Conservation (phyloP, 1,140 invertebrate species). For the Papilio machaon region DNA sequence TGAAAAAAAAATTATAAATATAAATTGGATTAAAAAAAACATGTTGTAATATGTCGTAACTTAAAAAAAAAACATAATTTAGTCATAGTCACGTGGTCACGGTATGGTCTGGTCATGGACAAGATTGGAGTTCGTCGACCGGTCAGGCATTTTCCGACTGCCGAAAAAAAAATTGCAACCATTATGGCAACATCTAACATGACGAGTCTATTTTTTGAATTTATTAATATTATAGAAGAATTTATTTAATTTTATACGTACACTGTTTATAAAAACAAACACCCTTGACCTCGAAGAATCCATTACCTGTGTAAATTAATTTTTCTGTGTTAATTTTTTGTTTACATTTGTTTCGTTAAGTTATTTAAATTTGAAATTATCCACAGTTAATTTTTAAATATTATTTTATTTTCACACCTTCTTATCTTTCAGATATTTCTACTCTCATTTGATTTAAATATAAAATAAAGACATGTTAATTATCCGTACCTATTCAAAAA, state of each 20-base stretch:
- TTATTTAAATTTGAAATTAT: too few species aligned
- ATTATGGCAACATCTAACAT: constrained; percentile 58
- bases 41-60: constrained; percentile 8
- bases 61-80: not conserved
- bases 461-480: not conserved
- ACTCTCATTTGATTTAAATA: not conserved
- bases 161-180: constrained; percentile 52
- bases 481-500: too few species aligned
- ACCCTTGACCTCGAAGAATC: not conserved
- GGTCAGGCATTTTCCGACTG: constrained; percentile 67
- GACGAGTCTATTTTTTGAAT: constrained; percentile 48
- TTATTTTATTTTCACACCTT: not conserved
- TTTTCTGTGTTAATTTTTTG: too few species aligned
- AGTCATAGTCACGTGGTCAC: constrained; percentile 47
- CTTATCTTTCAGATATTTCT: not conserved
- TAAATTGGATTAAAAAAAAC: not conserved
- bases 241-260: not conserved
- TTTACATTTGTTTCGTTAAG: too few species aligned
- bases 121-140: constrained; percentile 63
- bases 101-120: constrained; percentile 57
- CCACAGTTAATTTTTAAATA: too few species aligned
- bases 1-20: not conserved
- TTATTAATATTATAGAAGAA: constrained; percentile 41
- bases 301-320: too few species aligned
- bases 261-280: not conserved